These are phyloP conservation scores for Pammene aurita DNA, from an alignment of 2,888 invertebrate species.

Conservation along the genomic window DNA sequence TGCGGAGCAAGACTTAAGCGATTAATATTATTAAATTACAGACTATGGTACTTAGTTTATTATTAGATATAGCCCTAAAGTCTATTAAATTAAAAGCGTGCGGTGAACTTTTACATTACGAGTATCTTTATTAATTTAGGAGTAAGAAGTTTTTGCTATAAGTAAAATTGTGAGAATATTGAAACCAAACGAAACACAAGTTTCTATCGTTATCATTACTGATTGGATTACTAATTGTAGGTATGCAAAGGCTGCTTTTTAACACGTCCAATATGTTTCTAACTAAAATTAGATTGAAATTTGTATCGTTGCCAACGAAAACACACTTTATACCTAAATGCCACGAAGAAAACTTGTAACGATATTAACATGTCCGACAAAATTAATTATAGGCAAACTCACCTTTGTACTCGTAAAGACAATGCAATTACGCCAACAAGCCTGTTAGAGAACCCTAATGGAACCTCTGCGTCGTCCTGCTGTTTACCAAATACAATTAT, in stretches of 20 bases:
- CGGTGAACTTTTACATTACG: conserved; percentile 4
- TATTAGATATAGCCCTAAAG: background rate
- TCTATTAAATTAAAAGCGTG: conserved; percentile 9
- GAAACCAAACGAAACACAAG: no score
- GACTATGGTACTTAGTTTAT: conserved; percentile 1
- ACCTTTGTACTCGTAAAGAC: conserved; percentile 62
- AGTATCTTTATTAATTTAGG: conserved; percentile 7
- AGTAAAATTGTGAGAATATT: background rate
- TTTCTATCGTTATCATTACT: no score
- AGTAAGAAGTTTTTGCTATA: background rate
- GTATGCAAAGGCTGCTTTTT: background rate
- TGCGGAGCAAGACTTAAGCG: background rate
- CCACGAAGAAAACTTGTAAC: conserved; percentile 30
- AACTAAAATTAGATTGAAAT: background rate
- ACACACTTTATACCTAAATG: conserved; percentile 5
- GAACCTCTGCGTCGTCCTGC: conserved; percentile 57
- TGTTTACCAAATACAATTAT: conserved; percentile 80
- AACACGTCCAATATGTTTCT: no score
- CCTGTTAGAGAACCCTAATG: conserved; percentile 64
- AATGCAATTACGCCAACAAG: conserved; percentile 71
- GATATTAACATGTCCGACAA: conserved; percentile 44
- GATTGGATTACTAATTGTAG: background rate
- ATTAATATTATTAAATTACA: background rate
- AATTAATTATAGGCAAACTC: conserved; percentile 61
- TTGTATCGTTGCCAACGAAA: background rate